These are phyloP conservation scores for Crotalus horridus DNA, from an alignment of 2,113 vertebrate species.

Conservation along the genomic window DNA sequence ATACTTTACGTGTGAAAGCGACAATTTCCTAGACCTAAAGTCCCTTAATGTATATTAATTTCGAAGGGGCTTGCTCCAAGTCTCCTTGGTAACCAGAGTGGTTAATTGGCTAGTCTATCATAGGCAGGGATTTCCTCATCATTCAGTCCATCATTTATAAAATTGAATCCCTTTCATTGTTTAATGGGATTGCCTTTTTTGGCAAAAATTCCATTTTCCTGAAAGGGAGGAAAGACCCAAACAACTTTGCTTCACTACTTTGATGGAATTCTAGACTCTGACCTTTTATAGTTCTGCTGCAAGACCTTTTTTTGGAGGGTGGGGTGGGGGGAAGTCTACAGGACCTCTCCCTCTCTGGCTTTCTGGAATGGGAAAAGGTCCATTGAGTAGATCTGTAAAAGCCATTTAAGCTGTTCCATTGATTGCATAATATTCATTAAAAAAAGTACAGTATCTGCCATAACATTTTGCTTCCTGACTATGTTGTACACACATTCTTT, in stretches of 20 bases:
- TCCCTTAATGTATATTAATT: background rate
- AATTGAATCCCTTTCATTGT: conserved; percentile 12
- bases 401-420: background rate
- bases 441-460: background rate
- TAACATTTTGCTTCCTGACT: background rate
- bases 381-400: background rate
- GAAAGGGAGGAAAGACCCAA: background rate
- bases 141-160: conserved; percentile 10
- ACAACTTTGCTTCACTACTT: conserved; percentile 9
- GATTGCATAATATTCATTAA: background rate
- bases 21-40: background rate
- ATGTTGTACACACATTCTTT: background rate
- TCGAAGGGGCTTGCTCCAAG: background rate
- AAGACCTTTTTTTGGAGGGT: background rate
- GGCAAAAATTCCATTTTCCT: conserved; percentile 9
- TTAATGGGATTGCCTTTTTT: conserved; percentile 23
- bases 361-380: background rate
- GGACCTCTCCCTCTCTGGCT: background rate
- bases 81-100: background rate
- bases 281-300: background rate
- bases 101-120: background rate
- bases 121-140: conserved; percentile 1
- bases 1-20: background rate
- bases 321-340: background rate
- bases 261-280: background rate